Base-by-base conservation (phyloP, 2,888 invertebrate species). In the Liodrosophila aerea region DNA sequence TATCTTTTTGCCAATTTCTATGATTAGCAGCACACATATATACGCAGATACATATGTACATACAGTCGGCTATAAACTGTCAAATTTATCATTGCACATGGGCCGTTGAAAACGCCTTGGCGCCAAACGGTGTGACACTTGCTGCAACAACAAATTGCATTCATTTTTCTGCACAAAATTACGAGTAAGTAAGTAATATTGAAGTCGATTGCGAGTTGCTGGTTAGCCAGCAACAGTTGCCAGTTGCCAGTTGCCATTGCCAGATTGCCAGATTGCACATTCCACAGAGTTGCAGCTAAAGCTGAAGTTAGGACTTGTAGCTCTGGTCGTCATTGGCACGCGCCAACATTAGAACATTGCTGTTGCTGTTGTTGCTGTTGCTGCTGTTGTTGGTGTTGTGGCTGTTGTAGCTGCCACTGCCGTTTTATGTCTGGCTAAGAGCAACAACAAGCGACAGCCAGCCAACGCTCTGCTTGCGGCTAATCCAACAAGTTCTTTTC, bases 111-210 rank as follows among this genome's bases (percentile, higher is more conserved):
- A 83, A 78, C 83, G 83, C 75, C 85, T 87, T 87, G 87, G 87
- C 87, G 87, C 88, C 87, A 87, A 73, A 75, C n/a, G n/a, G n/a
- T 80, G 71, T 85, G 88, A 86, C 86, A 86, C 71, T 72, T 64
- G 76, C 69, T n/a, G n/a, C n/a, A n/a, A n/a, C n/a, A 52, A 53
- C 75, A 75, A 83, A 78, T 87, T 76, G 76, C 74, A 85, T 81
- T 76, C 75, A 85, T 85, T 73, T 86, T 83, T 83, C 78, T 62
- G 65, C 75, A 72, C 57, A 68, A 73, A 73, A 76, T 77, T 76
- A 73, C 69, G 76, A 73, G 54, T 53, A 50, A 36, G 50, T 46
- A 30, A 57, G 47, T 64, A 16, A 60, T 60, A 62, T 76, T 61
- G 62, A 64, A 73, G 58, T 51, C 58, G 47, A 56, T 54, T 57